Base-by-base conservation (phyloP, 2,113 vertebrate species). In the Rattus rattus region DNA sequence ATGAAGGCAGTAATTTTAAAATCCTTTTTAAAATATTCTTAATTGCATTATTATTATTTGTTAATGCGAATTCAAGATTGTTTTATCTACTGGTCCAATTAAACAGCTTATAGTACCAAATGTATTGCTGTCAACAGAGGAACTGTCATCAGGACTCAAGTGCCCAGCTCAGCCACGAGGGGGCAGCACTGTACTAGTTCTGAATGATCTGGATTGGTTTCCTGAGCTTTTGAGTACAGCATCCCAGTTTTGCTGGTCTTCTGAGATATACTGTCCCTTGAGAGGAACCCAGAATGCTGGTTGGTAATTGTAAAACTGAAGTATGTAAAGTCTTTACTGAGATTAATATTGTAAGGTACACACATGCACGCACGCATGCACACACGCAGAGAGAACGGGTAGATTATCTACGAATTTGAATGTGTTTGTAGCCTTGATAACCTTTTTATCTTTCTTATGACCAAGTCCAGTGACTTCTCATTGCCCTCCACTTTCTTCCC, bases 11-110 rank as follows among this genome's bases (percentile, higher is more conserved):
- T 65, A 43, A 91, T 16, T 85, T 85, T 84, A 88, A 91, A 67
- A n/a, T 2, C 89, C 61, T 90, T 79, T 93, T 65, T 70, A n/a
- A 92, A 92, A 95, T 61, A 8, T 54, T 95, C 36, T 85, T 61
- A 12, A 80, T 76, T 80, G 65, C 2, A 24, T 80, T 77, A 61
- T 59, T 83, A 5, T 30, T 56, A 75, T 69, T 81, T 90, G 22
- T 67, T 70, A 79, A 88, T 93, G 20, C 0, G 89, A 91, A 72
- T 14, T 16, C 11, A 7, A 24, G 2, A 72, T 67, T 54, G 2
- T 83, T 96, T 49, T 77, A 69, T 86, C 22, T 91, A 79, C 63
- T n/a, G 0, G 81, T 49, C 28, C 47, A 92, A 11, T 43, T 75
- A 49, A 49, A 61, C 24, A 81, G 36, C 28, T 81, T 90, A 22